Evolutionary conservation across 2,888 invertebrate genomes (phyloP).

Genomic region (Leptopilina myrica): DNA sequence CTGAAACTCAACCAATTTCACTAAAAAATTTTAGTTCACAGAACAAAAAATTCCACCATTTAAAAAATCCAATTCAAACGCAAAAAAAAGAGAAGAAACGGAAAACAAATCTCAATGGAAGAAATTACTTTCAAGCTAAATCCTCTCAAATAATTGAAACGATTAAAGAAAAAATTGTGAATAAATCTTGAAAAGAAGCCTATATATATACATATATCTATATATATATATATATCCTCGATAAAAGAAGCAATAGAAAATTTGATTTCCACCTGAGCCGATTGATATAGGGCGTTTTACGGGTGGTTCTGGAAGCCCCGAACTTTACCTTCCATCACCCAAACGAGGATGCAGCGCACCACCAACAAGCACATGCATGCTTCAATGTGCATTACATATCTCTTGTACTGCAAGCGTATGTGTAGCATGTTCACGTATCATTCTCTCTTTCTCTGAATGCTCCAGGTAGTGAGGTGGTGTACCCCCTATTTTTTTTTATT

Average conservation of each 20-base stretch:
- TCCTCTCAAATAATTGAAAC: too few species aligned
- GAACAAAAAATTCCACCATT: too few species aligned
- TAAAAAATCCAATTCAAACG: too few species aligned
- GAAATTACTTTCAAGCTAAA: too few species aligned
- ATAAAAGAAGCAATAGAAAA: constrained; percentile 2
- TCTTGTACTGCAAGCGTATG: constrained; percentile 47
- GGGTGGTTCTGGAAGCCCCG: constrained; percentile 5
- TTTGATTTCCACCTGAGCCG: constrained; percentile 4
- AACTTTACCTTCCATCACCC: constrained; percentile 3
- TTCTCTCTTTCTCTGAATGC: constrained; percentile 35
- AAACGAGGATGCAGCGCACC: constrained; percentile 17
- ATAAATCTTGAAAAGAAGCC: background rate
- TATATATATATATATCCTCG: background rate
- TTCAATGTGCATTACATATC: constrained; percentile 53
- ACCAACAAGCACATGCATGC: constrained; percentile 40
- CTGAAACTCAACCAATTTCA: too few species aligned
- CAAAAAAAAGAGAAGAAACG: too few species aligned
- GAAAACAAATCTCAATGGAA: too few species aligned
- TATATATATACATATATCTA: too few species aligned
- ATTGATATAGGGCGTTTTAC: background rate
- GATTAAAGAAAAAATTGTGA: background rate
- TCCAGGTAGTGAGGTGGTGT: constrained; percentile 51
- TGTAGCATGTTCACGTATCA: constrained; percentile 50
- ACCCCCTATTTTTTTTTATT: constrained; percentile 46
- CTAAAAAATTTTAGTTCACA: too few species aligned